These are phyloP conservation scores for Notiomystis cincta DNA, from an alignment of 2,113 vertebrate species.

Conservation along the genomic window DNA sequence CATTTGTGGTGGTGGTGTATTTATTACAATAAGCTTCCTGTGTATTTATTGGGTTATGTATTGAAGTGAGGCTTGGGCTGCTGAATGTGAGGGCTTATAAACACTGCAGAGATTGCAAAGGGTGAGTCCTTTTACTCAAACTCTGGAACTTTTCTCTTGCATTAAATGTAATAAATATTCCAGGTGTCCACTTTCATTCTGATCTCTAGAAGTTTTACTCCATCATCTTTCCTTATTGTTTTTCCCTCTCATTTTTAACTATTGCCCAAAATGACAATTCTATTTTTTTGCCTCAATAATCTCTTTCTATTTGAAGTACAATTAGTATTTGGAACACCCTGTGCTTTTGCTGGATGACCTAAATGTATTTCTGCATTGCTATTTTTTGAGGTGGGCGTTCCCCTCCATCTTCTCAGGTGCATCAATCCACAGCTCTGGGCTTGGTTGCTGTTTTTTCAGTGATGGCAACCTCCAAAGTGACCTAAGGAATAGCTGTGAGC, in stretches of 20 bases:
- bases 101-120: not conserved
- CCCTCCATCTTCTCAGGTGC: not conserved
- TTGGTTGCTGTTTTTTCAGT: not conserved
- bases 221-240: not conserved
- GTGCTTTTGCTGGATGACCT: not conserved
- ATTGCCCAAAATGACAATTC: not conserved
- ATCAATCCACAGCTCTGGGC: not conserved
- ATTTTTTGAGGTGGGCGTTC: not conserved
- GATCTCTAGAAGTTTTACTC: not conserved
- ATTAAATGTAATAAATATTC: not conserved
- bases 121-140: not conserved
- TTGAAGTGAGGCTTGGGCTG: not conserved
- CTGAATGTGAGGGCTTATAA: not conserved
- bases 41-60: constrained; percentile 13
- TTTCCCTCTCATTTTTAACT: not conserved
- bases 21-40: constrained; percentile 17
- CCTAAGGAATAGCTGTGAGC: not conserved
- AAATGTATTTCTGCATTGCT: not conserved
- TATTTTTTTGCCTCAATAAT: not conserved
- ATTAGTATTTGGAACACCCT: not conserved
- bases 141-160: not conserved
- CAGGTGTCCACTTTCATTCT: not conserved
- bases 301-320: not conserved
- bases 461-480: not conserved
- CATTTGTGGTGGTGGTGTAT: constrained; percentile 5